Percentiles rank a stretch among this genome's conserved stretches.
phyloP scores from a whole-genome alignment of 2,113 vertebrate genomes.

The Mola mola region DNA sequence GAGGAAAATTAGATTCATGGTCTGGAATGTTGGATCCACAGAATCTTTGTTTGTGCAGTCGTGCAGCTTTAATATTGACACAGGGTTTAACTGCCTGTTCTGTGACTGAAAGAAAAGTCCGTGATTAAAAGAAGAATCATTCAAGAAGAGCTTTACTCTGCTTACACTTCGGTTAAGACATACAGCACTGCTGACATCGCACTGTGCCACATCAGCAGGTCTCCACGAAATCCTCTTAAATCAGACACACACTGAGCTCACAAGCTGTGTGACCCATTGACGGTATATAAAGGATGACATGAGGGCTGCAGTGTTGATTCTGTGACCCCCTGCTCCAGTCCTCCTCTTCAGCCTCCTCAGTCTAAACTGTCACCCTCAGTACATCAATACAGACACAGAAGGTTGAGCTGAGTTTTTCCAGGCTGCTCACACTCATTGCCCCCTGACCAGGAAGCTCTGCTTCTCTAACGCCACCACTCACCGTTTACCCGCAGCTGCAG shows the following conservation, averaged over 20 bases:
- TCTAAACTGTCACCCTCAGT: too few relatives aligned
- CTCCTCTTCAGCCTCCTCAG: too few relatives aligned
- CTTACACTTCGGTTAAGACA: too few relatives aligned
- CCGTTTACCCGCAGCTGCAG: too few relatives aligned
- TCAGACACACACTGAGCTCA: conserved; percentile 3
- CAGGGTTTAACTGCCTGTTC: conserved; percentile 4
- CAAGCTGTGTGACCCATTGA: neutral
- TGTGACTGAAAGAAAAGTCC: neutral
- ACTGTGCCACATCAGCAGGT: conserved; percentile 11
- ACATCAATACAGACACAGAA: too few relatives aligned
- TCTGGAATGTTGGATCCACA: neutral
- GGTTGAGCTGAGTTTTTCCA: too few relatives aligned
- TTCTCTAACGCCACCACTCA: too few relatives aligned
- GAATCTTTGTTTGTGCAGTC: conserved; percentile 10
- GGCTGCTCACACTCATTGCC: too few relatives aligned
- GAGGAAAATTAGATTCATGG: neutral
- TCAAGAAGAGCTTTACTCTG: neutral
- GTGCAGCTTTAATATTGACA: conserved; percentile 1
- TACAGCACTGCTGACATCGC: conserved; percentile 7
- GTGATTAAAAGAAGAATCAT: neutral
- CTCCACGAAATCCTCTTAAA: conserved; percentile 32
- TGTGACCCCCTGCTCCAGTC: too few relatives aligned
- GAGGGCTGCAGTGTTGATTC: too few relatives aligned
- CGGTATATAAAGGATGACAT: too few relatives aligned
- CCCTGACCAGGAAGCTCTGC: too few relatives aligned